Evolutionary conservation across 1,140 invertebrate species (phyloP), one percentile per base, ranked within the genome.

Genomic region (Diorhabda sublineata): DNA sequence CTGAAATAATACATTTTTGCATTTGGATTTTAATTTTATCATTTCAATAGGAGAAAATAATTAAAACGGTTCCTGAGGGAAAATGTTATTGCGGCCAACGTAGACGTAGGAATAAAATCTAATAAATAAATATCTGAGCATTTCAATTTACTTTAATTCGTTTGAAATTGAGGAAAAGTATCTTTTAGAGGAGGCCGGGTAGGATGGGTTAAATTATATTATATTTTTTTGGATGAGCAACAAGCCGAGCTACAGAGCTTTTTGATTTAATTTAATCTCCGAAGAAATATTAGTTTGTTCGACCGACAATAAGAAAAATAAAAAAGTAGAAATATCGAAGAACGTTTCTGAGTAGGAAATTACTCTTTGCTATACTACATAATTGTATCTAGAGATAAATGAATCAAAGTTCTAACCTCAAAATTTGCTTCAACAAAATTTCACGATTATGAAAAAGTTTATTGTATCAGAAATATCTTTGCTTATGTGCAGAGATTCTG

Each of bases 181-280:
- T 70, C 65, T 58, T n/a, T 52, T 52, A n/a, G n/a, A n/a, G 47
- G 47, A 6, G 6, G 47, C 47, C 4, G 3, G 47, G 47, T 52
- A n/a, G 42, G 64, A 65, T 65, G 47, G 64, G 66, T 45, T 47
- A 58, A 70, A 61, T 66, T 70, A 68, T 68, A 68, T 71, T 71
- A 67, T 71, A 68, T 71, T 68, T 26, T 26, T 71, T 56, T 56
- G 58, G 69, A 65, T 60, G 44, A 61, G 65, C 64, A 67, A 67
- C 59, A 60, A 66, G 69, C 65, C 64, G 59, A 43, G 45, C 52
- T 65, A 26, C 47, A 4, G 64, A 43, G 64, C 56, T 63, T 70
- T 26, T 70, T 76, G 74, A 76, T 77, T 77, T 73, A 76, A 76
- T 77, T 76, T 77, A 76, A 77, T 77, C 73, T 74, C 66, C 66